Conservation (phyloP, 2,888 invertebrate genomes). For the Bombyx huttoni region DNA sequence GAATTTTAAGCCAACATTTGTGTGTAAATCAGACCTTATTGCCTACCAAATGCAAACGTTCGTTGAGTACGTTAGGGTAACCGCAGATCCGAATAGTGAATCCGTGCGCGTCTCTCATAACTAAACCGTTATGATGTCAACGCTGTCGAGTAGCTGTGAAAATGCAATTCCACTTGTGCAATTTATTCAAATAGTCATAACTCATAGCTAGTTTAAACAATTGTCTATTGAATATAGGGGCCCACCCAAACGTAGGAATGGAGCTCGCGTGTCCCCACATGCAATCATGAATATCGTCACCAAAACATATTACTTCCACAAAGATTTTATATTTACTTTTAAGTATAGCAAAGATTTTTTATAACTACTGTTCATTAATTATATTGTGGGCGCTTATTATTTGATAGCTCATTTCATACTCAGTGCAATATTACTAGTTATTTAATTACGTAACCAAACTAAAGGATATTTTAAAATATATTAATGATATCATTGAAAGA, state of each 20-base stretch:
- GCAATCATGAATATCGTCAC: conserved; percentile 43
- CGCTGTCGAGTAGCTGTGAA: conserved; percentile 66
- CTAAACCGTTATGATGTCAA: conserved; percentile 46
- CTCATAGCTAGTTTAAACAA: conserved; percentile 69
- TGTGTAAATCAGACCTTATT: conserved; percentile 46
- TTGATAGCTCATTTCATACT: conserved; percentile 71
- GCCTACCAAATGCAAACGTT: conserved; percentile 50
- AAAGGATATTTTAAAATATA: conserved; percentile 68
- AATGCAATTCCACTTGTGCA: conserved; percentile 71
- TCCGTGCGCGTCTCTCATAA: conserved; percentile 44
- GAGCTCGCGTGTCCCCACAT: conserved; percentile 46
- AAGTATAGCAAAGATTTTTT: conserved; percentile 56
- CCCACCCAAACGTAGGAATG: conserved; percentile 57
- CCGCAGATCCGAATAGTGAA: conserved; percentile 38
- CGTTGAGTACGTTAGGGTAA: conserved; percentile 31
- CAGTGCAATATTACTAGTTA: conserved; percentile 75
- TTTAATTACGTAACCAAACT: conserved; percentile 75
- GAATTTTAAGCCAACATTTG: conserved; percentile 55
- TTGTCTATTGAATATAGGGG: conserved; percentile 68
- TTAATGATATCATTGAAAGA: conserved; percentile 64
- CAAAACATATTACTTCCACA: conserved; percentile 60
- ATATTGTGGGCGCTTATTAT: conserved; percentile 70
- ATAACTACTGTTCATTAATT: conserved; percentile 42
- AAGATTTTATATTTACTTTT: conserved; percentile 69
- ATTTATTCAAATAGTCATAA: conserved; percentile 71